Evolutionary conservation across 2,888 invertebrate species (phyloP).

Genomic region (Dorcus parallelipipedus): DNA sequence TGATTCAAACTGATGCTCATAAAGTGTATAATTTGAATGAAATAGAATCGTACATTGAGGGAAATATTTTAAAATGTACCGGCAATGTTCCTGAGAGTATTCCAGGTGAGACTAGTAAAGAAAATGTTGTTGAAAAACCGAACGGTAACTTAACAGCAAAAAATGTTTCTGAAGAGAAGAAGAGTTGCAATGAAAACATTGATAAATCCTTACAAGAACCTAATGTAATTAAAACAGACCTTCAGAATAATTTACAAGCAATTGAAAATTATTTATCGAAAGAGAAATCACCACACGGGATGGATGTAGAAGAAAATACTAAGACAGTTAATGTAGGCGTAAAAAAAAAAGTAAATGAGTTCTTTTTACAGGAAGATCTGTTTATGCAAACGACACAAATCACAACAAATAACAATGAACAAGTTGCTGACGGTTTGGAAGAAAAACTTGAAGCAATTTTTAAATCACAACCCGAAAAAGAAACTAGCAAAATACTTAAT

Average conservation of each 20-base stretch:
- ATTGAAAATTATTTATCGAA: too few species aligned
- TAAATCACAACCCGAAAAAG: slow-evolving; percentile 1
- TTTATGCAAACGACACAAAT: slow-evolving; percentile 2
- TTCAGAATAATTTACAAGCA: too few species aligned
- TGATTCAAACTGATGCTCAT: too few species aligned
- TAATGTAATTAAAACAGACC: too few species aligned
- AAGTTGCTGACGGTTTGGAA: not conserved
- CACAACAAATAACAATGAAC: not conserved
- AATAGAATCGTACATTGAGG: slow-evolving; percentile 13
- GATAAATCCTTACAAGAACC: too few species aligned
- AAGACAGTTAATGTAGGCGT: not conserved
- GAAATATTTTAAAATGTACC: slow-evolving; percentile 4
- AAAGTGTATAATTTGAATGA: slow-evolving; percentile 12
- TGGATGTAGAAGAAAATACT: not conserved
- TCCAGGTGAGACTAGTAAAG: too few species aligned
- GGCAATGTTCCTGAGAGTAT: too few species aligned
- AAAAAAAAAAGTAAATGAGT: not conserved
- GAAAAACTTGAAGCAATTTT: slow-evolving; percentile 4
- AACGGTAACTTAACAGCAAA: too few species aligned
- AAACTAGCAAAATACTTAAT: not conserved
- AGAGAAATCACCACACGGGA: too few species aligned
- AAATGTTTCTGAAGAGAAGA: too few species aligned
- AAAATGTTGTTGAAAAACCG: too few species aligned
- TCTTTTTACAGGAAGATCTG: not conserved
- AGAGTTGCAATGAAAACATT: too few species aligned